Conservation (phyloP, 2,113 vertebrate species). For the Perca schrenkii region DNA sequence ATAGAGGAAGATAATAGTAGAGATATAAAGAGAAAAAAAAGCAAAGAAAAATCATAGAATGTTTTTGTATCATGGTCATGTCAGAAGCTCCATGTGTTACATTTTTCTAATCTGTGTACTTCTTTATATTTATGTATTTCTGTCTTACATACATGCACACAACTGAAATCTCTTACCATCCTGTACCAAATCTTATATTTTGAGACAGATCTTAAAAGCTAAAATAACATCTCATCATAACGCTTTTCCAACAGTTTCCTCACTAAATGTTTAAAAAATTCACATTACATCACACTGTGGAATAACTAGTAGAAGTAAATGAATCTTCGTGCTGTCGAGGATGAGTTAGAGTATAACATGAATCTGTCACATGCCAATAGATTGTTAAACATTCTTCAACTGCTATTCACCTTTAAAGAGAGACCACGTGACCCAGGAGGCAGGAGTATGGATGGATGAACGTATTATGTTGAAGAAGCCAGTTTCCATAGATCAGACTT, state of each 20-base stretch:
- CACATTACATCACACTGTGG: not conserved
- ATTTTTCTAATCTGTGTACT: not conserved
- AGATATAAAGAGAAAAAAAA: not conserved
- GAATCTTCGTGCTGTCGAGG: slow-evolving; percentile 4
- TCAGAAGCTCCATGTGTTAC: not conserved
- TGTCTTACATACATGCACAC: not conserved
- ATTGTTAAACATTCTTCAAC: slow-evolving; percentile 67
- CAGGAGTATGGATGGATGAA: slow-evolving; percentile 75
- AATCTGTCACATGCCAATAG: slow-evolving; percentile 50
- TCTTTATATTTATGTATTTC: not conserved
- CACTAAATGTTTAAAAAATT: not conserved
- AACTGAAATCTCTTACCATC: not conserved
- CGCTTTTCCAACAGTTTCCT: not conserved
- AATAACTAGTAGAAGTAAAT: not conserved
- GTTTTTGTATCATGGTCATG: too few relatives aligned
- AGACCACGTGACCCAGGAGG: slow-evolving; percentile 48
- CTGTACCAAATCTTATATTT: not conserved
- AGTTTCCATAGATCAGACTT: slow-evolving; percentile 74
- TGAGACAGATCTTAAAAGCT: not conserved
- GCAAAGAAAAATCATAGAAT: not conserved
- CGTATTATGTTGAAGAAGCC: slow-evolving; percentile 65
- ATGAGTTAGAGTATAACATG: slow-evolving; percentile 26
- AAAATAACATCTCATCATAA: slow-evolving; percentile 5
- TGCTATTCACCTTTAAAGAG: slow-evolving; percentile 64
- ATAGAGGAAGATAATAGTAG: not conserved